Percentiles rank a stretch among this genome's conserved stretches.
These are phyloP conservation scores for Galago senegalensis DNA, from an alignment of 2,797 vertebrate species.

Conservation along the genomic window DNA sequence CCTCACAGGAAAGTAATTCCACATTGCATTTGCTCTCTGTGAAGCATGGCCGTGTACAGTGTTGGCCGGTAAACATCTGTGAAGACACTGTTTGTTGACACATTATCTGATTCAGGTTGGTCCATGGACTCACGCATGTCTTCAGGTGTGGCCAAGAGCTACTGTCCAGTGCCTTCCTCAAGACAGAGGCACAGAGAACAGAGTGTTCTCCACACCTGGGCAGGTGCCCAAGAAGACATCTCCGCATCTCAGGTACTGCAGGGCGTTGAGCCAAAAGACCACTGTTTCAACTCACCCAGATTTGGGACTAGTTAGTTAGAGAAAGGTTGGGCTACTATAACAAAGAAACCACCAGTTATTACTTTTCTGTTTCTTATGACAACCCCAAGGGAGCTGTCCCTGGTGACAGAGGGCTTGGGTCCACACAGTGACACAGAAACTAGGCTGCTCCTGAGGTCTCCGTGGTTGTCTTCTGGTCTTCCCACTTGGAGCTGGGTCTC, in stretches of 20 bases:
- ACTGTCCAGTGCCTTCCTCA: too few relatives aligned
- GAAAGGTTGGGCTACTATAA: fast-evolving
- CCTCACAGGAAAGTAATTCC: neutral
- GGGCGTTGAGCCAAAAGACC: neutral
- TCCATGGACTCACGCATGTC: fast-evolving
- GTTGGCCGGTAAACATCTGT: neutral
- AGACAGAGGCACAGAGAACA: too few relatives aligned
- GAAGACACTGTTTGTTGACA: neutral
- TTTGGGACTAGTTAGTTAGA: neutral
- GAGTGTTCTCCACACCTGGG: neutral
- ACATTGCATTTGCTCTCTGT: too few relatives aligned
- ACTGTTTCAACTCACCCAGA: neutral
- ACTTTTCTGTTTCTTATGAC: too few relatives aligned
- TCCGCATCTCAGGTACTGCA: neutral
- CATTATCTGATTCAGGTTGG: neutral
- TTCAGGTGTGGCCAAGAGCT: too few relatives aligned
- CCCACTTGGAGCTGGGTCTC: neutral
- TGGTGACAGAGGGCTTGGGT: too few relatives aligned
- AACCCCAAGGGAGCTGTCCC: neutral
- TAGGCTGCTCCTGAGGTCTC: fast-evolving
- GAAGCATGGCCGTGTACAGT: neutral
- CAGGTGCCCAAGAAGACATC: neutral
- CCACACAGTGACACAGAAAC: too few relatives aligned
- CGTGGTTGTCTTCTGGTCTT: too few relatives aligned
- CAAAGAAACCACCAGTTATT: neutral